Conservation (phyloP, 2,113 vertebrate genomes). For the Pao palembangensis region DNA sequence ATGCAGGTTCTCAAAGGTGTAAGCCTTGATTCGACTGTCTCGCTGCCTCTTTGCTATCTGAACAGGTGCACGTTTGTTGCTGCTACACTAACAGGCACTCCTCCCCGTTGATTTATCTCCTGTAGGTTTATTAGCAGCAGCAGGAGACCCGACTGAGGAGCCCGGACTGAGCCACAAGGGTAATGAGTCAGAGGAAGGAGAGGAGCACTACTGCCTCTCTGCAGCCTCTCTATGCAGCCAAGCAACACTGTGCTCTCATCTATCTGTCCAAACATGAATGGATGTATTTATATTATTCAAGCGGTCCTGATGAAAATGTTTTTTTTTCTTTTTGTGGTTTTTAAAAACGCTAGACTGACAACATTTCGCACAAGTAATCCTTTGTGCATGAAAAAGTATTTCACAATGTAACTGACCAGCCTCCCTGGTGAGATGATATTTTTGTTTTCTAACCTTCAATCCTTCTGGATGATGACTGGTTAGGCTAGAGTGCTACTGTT, state of each 20-base stretch:
- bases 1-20: constrained; percentile 70
- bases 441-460: neutral
- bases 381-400: no score
- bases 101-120: constrained; percentile 99
- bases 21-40: constrained; percentile 75
- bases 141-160: constrained; percentile 95
- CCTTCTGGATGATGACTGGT: neutral
- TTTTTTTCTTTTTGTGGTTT: neutral
- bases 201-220: constrained; percentile 80
- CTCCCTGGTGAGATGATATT: no score
- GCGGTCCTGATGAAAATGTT: no score
- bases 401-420: no score
- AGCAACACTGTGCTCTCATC: constrained; percentile 59
- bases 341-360: no score
- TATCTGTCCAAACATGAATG: constrained; percentile 60
- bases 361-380: neutral
- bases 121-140: constrained; percentile 98
- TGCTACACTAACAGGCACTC: constrained; percentile 96
- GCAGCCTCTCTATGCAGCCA: constrained; percentile 81
- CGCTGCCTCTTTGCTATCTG: constrained; percentile 76
- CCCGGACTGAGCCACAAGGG: constrained; percentile 93
- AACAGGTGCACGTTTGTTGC: constrained; percentile 71
- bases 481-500: neutral
- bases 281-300: constrained; percentile 25
- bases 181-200: constrained; percentile 97